Evolutionary conservation across 2,797 vertebrate genomes (phyloP).

Genomic region (Tympanoctomys barrerae): DNA sequence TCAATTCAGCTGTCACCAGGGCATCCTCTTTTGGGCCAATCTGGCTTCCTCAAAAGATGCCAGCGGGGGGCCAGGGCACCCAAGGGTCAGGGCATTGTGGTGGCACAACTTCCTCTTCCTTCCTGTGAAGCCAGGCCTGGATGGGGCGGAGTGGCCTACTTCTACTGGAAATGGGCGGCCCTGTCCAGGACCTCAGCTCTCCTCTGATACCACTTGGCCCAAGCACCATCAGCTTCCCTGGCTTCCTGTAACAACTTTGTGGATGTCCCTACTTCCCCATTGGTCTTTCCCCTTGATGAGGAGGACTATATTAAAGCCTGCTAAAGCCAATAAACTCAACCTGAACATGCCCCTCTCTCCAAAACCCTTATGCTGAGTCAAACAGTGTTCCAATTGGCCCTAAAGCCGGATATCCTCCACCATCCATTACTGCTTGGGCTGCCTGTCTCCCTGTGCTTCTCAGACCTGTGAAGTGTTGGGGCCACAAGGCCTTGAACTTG

Average conservation of each 20-base stretch:
- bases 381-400: conserved; percentile 4
- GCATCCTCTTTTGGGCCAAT: neutral
- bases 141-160: neutral
- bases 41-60: neutral
- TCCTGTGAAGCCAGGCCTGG: neutral
- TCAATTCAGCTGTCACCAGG: neutral
- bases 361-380: neutral
- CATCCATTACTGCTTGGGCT: accelerated
- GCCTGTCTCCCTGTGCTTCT: neutral
- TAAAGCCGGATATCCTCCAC: neutral
- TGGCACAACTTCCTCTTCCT: conserved; percentile 9
- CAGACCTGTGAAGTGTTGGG: neutral
- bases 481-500: neutral
- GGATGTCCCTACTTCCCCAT: neutral
- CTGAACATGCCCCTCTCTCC: neutral
- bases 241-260: neutral
- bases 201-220: neutral
- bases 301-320: neutral
- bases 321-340: neutral
- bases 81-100: neutral
- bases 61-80: neutral
- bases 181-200: neutral
- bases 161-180: neutral
- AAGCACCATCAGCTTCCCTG: neutral
- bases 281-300: neutral